Conservation (phyloP, 2,797 vertebrate species). For the Cyclura pinguis region DNA sequence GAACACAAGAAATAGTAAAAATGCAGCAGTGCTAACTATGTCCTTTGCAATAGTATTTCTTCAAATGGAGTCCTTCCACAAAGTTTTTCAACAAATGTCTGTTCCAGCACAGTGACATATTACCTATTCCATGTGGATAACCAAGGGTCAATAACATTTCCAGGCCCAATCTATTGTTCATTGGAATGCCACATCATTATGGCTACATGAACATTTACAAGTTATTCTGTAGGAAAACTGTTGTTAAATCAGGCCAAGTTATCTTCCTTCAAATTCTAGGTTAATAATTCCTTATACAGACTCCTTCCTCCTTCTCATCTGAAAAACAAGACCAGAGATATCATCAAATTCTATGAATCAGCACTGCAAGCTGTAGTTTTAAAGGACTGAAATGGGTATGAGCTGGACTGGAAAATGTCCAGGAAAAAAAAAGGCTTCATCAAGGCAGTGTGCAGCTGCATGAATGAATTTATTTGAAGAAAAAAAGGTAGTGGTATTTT, state of each 20-base stretch:
- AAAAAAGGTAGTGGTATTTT: slow-evolving; percentile 77
- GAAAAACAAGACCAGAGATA: slow-evolving; percentile 58
- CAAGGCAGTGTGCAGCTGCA: slow-evolving; percentile 63
- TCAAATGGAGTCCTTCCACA: slow-evolving; percentile 90
- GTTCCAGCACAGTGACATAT: slow-evolving; percentile 83
- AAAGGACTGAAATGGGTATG: slow-evolving; percentile 70
- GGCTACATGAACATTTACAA: slow-evolving; percentile 74
- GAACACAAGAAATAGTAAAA: slow-evolving; percentile 77
- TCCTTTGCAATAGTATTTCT: slow-evolving; percentile 88
- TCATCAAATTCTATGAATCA: slow-evolving; percentile 62
- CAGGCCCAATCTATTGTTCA: slow-evolving; percentile 78
- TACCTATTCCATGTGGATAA: slow-evolving; percentile 85
- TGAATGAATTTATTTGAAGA: slow-evolving; percentile 71
- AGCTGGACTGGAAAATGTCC: slow-evolving; percentile 71
- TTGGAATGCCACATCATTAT: slow-evolving; percentile 74
- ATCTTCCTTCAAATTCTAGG: slow-evolving; percentile 62
- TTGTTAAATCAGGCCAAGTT: slow-evolving; percentile 69
- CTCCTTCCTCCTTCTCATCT: slow-evolving; percentile 46
- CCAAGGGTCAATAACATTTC: slow-evolving; percentile 79
- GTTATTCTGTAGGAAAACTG: slow-evolving; percentile 71
- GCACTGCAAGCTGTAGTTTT: slow-evolving; percentile 53
- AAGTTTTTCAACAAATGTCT: slow-evolving; percentile 83
- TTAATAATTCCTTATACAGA: slow-evolving; percentile 72
- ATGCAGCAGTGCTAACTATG: slow-evolving; percentile 84
- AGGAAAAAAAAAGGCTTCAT: slow-evolving; percentile 64